phyloP scores from a whole-genome alignment of 2,888 invertebrate genomes.

The Caenorhabditis sp. region DNA sequence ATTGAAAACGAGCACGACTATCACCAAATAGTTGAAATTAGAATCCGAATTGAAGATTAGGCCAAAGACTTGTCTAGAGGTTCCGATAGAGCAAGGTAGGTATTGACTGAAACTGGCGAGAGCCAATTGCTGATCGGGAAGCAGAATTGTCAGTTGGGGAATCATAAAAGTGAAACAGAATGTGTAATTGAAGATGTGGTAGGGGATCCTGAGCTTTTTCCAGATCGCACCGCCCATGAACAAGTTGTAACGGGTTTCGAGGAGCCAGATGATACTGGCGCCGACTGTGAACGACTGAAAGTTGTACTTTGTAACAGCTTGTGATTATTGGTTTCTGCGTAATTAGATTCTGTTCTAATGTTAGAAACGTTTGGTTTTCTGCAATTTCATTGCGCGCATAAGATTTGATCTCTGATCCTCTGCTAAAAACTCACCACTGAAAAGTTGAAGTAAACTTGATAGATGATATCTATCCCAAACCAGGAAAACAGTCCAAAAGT shows the following conservation, averaged over 20 bases:
- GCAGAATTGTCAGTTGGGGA: neutral
- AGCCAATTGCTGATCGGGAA: neutral
- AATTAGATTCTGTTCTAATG: no score
- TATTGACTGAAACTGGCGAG: neutral
- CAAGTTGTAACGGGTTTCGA: neutral
- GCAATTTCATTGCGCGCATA: no score
- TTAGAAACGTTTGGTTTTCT: no score
- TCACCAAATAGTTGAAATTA: neutral
- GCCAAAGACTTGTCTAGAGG: neutral
- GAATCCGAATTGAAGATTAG: neutral
- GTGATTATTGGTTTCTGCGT: no score
- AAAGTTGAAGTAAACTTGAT: neutral
- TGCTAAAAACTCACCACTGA: conserved; percentile 2
- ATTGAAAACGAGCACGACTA: neutral
- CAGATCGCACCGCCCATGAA: neutral
- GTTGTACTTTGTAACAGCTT: no score
- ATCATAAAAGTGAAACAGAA: neutral
- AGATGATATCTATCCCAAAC: neutral
- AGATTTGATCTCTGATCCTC: no score
- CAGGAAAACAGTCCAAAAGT: neutral
- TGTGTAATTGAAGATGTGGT: neutral
- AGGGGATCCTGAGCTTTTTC: neutral
- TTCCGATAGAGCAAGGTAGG: neutral
- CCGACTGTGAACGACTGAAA: neutral
- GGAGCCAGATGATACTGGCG: neutral